These are phyloP conservation scores for Mungos mungo DNA, from an alignment of 2,113 vertebrate genomes.

Conservation along the genomic window DNA sequence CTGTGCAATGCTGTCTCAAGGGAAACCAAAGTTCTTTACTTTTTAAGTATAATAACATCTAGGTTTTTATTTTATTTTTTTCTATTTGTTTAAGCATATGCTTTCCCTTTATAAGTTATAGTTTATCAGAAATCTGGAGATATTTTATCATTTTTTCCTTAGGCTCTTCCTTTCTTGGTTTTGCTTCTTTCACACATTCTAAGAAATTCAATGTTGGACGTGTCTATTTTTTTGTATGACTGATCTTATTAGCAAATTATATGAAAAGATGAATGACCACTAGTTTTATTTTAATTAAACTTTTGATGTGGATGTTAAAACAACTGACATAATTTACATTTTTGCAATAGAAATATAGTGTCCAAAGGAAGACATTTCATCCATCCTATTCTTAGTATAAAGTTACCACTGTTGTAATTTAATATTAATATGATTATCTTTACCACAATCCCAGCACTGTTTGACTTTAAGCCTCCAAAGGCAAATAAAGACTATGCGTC, in stretches of 20 bases:
- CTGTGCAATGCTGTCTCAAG: background rate
- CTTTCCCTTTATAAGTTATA: background rate
- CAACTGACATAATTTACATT: background rate
- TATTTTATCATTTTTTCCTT: background rate
- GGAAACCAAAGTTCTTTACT: constrained; percentile 19
- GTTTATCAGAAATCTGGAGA: background rate
- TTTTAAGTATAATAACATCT: background rate
- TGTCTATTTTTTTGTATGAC: background rate
- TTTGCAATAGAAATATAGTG: background rate
- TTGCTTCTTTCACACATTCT: background rate
- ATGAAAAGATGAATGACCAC: background rate
- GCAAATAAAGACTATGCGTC: background rate
- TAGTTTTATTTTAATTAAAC: constrained; percentile 2
- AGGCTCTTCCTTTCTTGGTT: background rate
- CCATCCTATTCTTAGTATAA: background rate
- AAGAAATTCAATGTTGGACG: background rate
- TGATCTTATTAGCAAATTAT: background rate
- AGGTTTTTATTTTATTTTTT: background rate
- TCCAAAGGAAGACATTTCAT: background rate
- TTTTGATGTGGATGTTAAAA: background rate
- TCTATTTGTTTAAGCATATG: background rate
- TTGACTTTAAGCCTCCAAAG: background rate
- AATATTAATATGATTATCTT: background rate
- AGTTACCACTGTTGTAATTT: background rate
- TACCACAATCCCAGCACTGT: background rate